A percentile compares a stretch with the other conserved stretches of the same genome.
phyloP scores from a whole-genome alignment of 2,113 vertebrate genomes.

The Charina bottae region DNA sequence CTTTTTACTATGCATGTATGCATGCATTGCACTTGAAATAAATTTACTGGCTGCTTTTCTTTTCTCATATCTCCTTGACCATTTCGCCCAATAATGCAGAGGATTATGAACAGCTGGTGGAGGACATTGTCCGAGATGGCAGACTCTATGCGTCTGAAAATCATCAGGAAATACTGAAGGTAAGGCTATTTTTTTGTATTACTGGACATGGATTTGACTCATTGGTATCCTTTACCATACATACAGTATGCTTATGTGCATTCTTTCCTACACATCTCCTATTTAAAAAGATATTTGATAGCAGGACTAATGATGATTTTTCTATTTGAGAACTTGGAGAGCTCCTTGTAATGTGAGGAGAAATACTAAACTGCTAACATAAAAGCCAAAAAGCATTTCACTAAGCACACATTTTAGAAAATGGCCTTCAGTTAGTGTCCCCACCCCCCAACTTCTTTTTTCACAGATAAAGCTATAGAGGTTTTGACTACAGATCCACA shows the following conservation, averaged over 20 bases:
- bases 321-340: background rate
- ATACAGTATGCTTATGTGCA: background rate
- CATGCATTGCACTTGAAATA: background rate
- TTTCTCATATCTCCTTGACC: background rate
- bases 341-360: background rate
- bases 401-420: background rate
- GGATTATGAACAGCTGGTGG: slow-evolving; percentile 97
- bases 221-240: background rate
- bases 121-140: slow-evolving; percentile 96
- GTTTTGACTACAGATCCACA: background rate
- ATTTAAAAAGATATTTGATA: background rate
- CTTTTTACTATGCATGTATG: background rate
- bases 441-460: background rate
- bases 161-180: slow-evolving; percentile 98
- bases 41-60: background rate
- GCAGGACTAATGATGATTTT: background rate
- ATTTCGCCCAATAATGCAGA: slow-evolving; percentile 74
- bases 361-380: background rate
- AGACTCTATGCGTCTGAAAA: slow-evolving; percentile 96
- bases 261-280: background rate
- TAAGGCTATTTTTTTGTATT: slow-evolving; percentile 28
- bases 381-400: background rate
- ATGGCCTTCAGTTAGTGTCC: background rate
- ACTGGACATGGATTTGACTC: background rate
- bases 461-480: background rate